Percentiles rank a stretch among this genome's conserved stretches.
Evolutionary conservation across 2,113 vertebrate genomes (phyloP).

Genomic region (Aphyosemion australe): DNA sequence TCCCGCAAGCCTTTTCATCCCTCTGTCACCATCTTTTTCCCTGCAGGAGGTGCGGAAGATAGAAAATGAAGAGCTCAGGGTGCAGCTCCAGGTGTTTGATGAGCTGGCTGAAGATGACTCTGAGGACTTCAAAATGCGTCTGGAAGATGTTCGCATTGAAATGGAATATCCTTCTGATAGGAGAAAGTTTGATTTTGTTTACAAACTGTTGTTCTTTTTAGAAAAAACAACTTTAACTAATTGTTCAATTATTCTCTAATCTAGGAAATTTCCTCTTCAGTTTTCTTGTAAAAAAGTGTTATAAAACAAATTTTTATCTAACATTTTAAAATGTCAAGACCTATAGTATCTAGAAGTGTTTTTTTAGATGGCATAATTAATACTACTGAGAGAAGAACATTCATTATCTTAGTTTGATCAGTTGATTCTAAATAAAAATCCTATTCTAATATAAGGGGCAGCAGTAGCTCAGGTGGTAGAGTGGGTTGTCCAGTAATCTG

Average conservation of each 20-base stretch:
- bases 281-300: too few relatives aligned
- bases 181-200: constrained; percentile 4
- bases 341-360: too few relatives aligned
- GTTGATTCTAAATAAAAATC: not conserved
- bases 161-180: constrained; percentile 93
- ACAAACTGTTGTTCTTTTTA: not conserved
- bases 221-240: not conserved
- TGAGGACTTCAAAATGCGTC: constrained; percentile 84
- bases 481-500: too few relatives aligned
- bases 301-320: too few relatives aligned
- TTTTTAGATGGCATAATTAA: too few relatives aligned
- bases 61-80: constrained; percentile 89
- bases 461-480: too few relatives aligned
- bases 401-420: not conserved
- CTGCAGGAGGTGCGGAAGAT: constrained; percentile 84
- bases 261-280: too few relatives aligned
- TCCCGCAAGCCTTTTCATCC: constrained; percentile 19
- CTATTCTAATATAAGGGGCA: too few relatives aligned
- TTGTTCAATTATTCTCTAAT: too few relatives aligned
- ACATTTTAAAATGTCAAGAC: too few relatives aligned
- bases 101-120: constrained; percentile 90
- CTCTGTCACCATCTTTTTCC: constrained; percentile 10
- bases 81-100: constrained; percentile 88
- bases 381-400: too few relatives aligned
- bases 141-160: constrained; percentile 89